Percentiles rank a stretch among this genome's conserved stretches.
phyloP scores from a whole-genome alignment of 2,888 invertebrate species.

The Cosmia trapezina region DNA sequence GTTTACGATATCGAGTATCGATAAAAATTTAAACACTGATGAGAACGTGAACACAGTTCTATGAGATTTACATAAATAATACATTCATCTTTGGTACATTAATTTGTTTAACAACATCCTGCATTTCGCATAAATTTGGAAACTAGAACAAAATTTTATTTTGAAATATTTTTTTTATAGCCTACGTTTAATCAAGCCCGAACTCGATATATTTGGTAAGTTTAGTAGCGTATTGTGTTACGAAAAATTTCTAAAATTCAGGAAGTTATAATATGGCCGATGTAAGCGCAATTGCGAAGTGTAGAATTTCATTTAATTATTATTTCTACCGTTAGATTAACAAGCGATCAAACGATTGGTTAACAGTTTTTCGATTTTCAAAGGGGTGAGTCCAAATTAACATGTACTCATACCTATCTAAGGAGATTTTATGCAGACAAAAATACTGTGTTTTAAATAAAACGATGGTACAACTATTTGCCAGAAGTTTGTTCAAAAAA shows the following conservation, averaged over 20 bases:
- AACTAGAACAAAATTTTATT: slow-evolving; percentile 1
- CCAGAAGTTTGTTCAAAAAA: neutral
- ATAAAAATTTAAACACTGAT: slow-evolving; percentile 22
- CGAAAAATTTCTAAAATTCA: slow-evolving; percentile 6
- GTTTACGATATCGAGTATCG: slow-evolving; percentile 33
- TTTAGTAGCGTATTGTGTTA: slow-evolving; percentile 2
- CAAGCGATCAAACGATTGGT: slow-evolving; percentile 10
- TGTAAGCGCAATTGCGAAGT: neutral
- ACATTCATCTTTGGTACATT: slow-evolving; percentile 4
- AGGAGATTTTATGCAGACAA: slow-evolving; percentile 9
- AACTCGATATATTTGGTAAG: neutral
- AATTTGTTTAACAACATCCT: slow-evolving; percentile 20
- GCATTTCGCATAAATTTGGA: slow-evolving; percentile 5
- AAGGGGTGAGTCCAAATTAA: slow-evolving; percentile 2
- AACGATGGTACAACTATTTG: neutral
- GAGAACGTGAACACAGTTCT: slow-evolving; percentile 2
- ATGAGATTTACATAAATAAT: slow-evolving; percentile 18
- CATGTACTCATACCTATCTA: neutral
- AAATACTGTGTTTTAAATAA: neutral
- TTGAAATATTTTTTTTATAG: slow-evolving; percentile 3
- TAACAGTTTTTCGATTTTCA: slow-evolving; percentile 19
- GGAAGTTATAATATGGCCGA: slow-evolving; percentile 9
- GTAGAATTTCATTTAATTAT: slow-evolving; percentile 26
- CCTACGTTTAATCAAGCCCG: neutral
- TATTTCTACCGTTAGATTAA: slow-evolving; percentile 17